A percentile compares a stretch with the other conserved stretches of the same genome.
phyloP scores from a whole-genome alignment of 2,797 vertebrate species.

The Thalassophryne amazonica region DNA sequence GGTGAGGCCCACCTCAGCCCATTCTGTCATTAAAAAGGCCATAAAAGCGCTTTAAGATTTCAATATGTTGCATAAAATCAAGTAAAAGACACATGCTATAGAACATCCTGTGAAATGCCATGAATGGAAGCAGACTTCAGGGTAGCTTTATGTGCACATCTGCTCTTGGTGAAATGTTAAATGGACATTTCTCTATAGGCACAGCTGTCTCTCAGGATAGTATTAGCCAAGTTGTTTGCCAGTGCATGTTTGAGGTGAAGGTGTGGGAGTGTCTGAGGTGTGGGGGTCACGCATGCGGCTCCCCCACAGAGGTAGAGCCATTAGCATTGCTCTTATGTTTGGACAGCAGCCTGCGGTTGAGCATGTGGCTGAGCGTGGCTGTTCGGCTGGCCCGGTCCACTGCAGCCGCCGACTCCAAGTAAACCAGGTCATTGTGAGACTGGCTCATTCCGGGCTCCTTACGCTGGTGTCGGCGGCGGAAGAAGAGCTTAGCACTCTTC shows the following conservation, averaged over 20 bases:
- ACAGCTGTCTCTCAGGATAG: conserved; percentile 23
- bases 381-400: conserved; percentile 83
- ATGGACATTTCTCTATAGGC: conserved; percentile 20
- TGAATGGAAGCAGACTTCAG: conserved; percentile 4
- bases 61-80: conserved; percentile 49
- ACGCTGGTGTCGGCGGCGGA: conserved; percentile 89
- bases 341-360: conserved; percentile 84
- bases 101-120: conserved; percentile 29
- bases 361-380: conserved; percentile 83
- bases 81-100: conserved; percentile 46
- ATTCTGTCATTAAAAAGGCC: conserved; percentile 40
- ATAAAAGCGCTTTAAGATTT: conserved; percentile 48
- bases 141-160: conserved; percentile 19
- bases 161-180: conserved; percentile 29
- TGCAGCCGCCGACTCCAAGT: conserved; percentile 83
- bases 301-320: conserved; percentile 74
- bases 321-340: conserved; percentile 83
- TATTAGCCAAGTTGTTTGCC: conserved; percentile 21
- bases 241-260: conserved; percentile 44
- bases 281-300: conserved; percentile 67
- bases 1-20: conserved; percentile 36
- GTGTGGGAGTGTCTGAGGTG: conserved; percentile 23
- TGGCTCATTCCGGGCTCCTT: conserved; percentile 97
- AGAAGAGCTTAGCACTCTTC: conserved; percentile 93
- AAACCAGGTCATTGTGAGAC: conserved; percentile 94